Conservation (phyloP, 2,888 invertebrate species). For the Linyphia triangularis region DNA sequence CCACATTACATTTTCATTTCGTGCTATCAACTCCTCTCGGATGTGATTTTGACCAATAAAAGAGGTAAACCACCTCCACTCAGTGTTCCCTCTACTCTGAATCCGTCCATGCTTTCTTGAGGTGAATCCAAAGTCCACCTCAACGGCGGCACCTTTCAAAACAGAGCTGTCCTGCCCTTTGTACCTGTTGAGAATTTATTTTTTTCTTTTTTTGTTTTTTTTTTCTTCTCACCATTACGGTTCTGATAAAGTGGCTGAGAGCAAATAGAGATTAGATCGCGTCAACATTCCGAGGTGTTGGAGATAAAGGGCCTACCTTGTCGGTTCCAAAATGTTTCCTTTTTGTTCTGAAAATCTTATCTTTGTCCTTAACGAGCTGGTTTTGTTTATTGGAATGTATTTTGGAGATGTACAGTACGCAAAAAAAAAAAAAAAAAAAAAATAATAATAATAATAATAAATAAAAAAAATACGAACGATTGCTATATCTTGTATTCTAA, state of each 20-base stretch:
- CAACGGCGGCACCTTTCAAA: neutral
- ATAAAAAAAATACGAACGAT: too few species aligned
- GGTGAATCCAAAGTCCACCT: slow-evolving; percentile 26
- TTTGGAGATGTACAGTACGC: too few species aligned
- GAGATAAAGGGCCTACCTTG: neutral
- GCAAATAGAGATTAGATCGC: slow-evolving; percentile 4
- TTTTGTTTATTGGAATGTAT: neutral
- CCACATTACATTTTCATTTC: neutral
- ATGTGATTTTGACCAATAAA: slow-evolving; percentile 50
- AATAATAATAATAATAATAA: too few species aligned
- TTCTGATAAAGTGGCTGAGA: slow-evolving; percentile 3
- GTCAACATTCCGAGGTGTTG: slow-evolving; percentile 6
- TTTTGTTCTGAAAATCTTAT: neutral
- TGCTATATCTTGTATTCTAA: too few species aligned
- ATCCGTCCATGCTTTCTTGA: neutral
- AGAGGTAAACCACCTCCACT: slow-evolving; percentile 15
- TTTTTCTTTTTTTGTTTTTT: slow-evolving; percentile 1
- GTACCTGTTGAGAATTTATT: neutral
- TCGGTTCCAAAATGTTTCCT: neutral
- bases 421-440: too few species aligned
- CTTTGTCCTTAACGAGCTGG: neutral
- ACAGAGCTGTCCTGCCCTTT: slow-evolving; percentile 15
- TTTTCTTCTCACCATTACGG: neutral
- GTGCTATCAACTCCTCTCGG: slow-evolving; percentile 13
- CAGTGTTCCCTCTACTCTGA: neutral